Base-by-base conservation (phyloP, 2,113 vertebrate genomes). In the Cygnus atratus region DNA sequence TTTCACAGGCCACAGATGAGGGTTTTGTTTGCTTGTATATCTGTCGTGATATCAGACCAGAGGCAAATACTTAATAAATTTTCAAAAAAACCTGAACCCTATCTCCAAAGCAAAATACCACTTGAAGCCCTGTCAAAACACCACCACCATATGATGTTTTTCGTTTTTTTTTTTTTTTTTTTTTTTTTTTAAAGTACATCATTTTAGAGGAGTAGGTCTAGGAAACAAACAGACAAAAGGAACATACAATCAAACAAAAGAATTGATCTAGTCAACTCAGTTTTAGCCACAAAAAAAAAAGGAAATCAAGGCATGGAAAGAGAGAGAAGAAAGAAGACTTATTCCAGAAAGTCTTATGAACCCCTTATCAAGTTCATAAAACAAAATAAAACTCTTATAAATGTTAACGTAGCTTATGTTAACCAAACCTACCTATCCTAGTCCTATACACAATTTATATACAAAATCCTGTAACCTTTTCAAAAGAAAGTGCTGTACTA, bases 361-460 rank as follows among this genome's bases (percentile, higher is more conserved):
- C 10, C 9, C 17, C 15, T 35, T 63, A 31, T 11, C 0, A 0
- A 54, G 52, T 9, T 7, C 15, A 37, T 28, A 57, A 17, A 50
- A 59, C 21, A 1, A 2, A 61, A 71, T 62, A 54, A 43, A 66
- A 73, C 57, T 71, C n/a, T 84, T 55, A 35, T 2, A 77, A 65
- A 61, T 16, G 61, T 3, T 37, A 11, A 3, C 22, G 11, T 7
- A 68, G 10, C 21, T 74, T 33, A 44, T 62, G 5, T 80, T 44
- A 84, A 22, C 15, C 50, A 74, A 57, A 10, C 19, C 29, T 63
- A 33, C 61, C 54, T 57, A 44, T 16, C n/a, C 20, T 61, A 89
- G 33, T 44, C 29, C 7, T n/a, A 28, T 16, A 22, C 9, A 41
- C 37, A 29, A 72, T 41, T 70, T 46, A 55, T 18, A 44, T 18